phyloP scores from a whole-genome alignment of 1,140 invertebrate genomes.

The Homarus americanus region DNA sequence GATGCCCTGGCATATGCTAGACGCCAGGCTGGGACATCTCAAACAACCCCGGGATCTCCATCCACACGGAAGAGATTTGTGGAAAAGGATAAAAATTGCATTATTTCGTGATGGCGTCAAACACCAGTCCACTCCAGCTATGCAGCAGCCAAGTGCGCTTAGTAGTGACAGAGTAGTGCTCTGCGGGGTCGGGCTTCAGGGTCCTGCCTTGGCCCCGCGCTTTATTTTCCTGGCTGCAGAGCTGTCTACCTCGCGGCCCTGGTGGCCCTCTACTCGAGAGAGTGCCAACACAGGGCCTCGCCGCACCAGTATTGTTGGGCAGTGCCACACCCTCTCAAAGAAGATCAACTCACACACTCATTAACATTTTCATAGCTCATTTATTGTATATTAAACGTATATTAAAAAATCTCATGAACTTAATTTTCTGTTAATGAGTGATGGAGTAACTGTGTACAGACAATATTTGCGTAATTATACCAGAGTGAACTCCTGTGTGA shows the following conservation, averaged over 20 bases:
- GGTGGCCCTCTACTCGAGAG: conserved; percentile 50
- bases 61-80: conserved; percentile 61
- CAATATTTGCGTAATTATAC: neutral
- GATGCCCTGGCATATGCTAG: conserved; percentile 85
- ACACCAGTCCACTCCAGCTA: conserved; percentile 26
- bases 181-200: conserved; percentile 4
- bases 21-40: conserved; percentile 71
- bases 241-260: conserved; percentile 62
- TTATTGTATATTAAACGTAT: neutral
- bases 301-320: conserved; percentile 16
- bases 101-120: conserved; percentile 76
- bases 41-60: conserved; percentile 44
- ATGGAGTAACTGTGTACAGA: neutral
- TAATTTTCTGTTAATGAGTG: conserved; percentile 5
- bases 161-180: conserved; percentile 44
- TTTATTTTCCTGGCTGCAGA: conserved; percentile 38
- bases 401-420: neutral
- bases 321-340: neutral
- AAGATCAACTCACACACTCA: neutral
- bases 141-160: conserved; percentile 65
- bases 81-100: conserved; percentile 77
- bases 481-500: neutral
- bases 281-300: conserved; percentile 40
- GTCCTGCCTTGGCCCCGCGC: neutral
- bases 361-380: neutral